These are phyloP conservation scores for Zaprionus africanus DNA, from an alignment of 1,140 invertebrate species.

Conservation along the genomic window DNA sequence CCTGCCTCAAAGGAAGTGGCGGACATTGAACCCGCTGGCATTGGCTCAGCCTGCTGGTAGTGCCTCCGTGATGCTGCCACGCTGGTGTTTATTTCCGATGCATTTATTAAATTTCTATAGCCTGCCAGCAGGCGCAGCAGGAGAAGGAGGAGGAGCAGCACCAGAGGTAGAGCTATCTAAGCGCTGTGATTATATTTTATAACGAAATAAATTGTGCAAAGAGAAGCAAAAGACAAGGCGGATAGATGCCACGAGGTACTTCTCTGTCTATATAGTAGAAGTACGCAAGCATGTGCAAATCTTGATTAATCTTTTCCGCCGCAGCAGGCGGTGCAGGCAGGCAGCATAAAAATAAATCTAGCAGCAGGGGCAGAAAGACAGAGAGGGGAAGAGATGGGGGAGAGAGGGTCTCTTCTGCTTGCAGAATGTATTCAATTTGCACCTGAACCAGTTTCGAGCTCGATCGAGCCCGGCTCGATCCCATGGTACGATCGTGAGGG, in stretches of 20 bases:
- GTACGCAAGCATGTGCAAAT: slow-evolving; percentile 78
- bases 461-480: slow-evolving; percentile 14
- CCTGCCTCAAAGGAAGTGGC: slow-evolving; percentile 9
- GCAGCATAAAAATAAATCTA: slow-evolving; percentile 75
- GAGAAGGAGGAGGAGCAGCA: slow-evolving; percentile 14
- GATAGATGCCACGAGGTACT: slow-evolving; percentile 2
- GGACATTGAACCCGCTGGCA: slow-evolving; percentile 54
- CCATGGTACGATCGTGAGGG: slow-evolving; percentile 40
- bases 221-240: slow-evolving; percentile 32
- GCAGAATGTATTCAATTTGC: slow-evolving; percentile 76
- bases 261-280: slow-evolving; percentile 19
- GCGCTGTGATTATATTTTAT: slow-evolving; percentile 72
- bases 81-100: slow-evolving; percentile 25
- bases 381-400: not conserved
- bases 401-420: not conserved
- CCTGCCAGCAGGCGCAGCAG: slow-evolving; percentile 49
- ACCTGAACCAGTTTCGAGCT: slow-evolving; percentile 76
- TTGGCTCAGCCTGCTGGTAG: not conserved
- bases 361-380: slow-evolving; percentile 19
- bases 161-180: slow-evolving; percentile 54
- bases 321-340: slow-evolving; percentile 50
- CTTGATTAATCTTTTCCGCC: slow-evolving; percentile 82
- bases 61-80: slow-evolving; percentile 1
- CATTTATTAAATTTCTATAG: slow-evolving; percentile 46
- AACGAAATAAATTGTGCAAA: slow-evolving; percentile 70